phyloP scores from a whole-genome alignment of 1,140 invertebrate species.

The Ephestia elutella region DNA sequence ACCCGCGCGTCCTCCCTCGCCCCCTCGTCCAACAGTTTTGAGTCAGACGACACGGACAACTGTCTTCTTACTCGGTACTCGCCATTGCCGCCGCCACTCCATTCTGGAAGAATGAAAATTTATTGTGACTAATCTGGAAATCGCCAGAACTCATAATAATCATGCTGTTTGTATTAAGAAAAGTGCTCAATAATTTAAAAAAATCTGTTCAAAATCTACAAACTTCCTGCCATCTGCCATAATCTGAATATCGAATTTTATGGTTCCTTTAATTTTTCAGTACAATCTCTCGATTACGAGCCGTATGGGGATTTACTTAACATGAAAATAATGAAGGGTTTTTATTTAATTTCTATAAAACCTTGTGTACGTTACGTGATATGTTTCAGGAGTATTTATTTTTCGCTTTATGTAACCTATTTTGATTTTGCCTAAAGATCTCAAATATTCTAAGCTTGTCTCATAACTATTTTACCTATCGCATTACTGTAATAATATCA shows the following conservation, averaged over 20 bases:
- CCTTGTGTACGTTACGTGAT: not conserved
- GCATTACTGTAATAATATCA: not conserved
- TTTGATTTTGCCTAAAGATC: too few species aligned
- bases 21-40: slow-evolving; percentile 91
- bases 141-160: too few species aligned
- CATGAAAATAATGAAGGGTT: not conserved
- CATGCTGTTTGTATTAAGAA: too few species aligned
- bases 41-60: slow-evolving; percentile 92
- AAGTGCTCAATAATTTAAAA: too few species aligned
- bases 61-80: slow-evolving; percentile 89
- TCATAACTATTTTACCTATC: too few species aligned
- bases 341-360: not conserved
- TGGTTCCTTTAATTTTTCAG: slow-evolving; percentile 1
- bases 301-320: not conserved
- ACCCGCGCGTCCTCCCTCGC: slow-evolving; percentile 88
- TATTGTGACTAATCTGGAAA: slow-evolving; percentile 6
- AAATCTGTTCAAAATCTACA: too few species aligned
- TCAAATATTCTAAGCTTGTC: too few species aligned
- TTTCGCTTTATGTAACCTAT: not conserved
- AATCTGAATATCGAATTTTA: not conserved
- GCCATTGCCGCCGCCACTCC: slow-evolving; percentile 84
- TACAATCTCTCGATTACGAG: not conserved
- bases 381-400: not conserved
- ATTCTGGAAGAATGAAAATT: slow-evolving; percentile 55
- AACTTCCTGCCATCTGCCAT: too few species aligned